Percentiles rank a stretch among this genome's conserved stretches.
phyloP scores from a whole-genome alignment of 2,888 invertebrate species.

The Macrophya annulata region DNA sequence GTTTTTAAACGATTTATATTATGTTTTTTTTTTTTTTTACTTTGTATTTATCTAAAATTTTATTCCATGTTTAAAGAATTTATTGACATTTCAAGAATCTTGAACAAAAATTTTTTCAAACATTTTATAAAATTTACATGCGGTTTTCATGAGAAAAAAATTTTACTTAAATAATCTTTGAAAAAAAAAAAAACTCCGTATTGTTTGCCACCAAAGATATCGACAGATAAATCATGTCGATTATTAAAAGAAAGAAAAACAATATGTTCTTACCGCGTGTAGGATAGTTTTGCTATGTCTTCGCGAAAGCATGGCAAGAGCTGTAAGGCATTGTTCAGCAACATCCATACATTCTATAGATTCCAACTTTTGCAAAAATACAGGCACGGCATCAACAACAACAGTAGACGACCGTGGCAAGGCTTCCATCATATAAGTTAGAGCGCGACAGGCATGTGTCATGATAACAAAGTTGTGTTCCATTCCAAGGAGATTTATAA shows the following conservation, averaged over 20 bases:
- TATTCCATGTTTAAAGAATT: too few species aligned
- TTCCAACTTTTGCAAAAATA: slow-evolving; percentile 97
- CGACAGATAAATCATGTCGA: not conserved
- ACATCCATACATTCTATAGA: slow-evolving; percentile 99
- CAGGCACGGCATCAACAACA: slow-evolving; percentile 98
- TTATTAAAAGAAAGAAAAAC: not conserved
- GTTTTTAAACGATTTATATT: not conserved
- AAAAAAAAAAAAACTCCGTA: slow-evolving; percentile 35
- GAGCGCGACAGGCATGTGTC: slow-evolving; percentile 99
- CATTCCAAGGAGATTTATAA: slow-evolving; percentile 95
- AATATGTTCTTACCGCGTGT: slow-evolving; percentile 86
- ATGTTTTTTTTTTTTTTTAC: not conserved
- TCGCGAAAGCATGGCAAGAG: slow-evolving; percentile 97
- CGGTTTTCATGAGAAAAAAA: not conserved
- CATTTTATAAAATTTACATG: not conserved
- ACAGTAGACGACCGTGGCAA: slow-evolving; percentile 97
- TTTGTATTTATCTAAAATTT: not conserved
- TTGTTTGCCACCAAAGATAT: too few species aligned
- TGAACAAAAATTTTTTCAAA: not conserved
- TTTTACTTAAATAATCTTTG: too few species aligned
- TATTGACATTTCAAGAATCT: not conserved
- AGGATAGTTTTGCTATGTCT: slow-evolving; percentile 98
- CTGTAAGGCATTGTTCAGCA: slow-evolving; percentile 98
- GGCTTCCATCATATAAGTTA: slow-evolving; percentile 99
- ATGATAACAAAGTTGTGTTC: slow-evolving; percentile 99